A percentile compares a stretch with the other conserved stretches of the same genome.
These are phyloP conservation scores for Troides oblongomaculatus DNA, from an alignment of 2,888 invertebrate species.

Conservation along the genomic window DNA sequence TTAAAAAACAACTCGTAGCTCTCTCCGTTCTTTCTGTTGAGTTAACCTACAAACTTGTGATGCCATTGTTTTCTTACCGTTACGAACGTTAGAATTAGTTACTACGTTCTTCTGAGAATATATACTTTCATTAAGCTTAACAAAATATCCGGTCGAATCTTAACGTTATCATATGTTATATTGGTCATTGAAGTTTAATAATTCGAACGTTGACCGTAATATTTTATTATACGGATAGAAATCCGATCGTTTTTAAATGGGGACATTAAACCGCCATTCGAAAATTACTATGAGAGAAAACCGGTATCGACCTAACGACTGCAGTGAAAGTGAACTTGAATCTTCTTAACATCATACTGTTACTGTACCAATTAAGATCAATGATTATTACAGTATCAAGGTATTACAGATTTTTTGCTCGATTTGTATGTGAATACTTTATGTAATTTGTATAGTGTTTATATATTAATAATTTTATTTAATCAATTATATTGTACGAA, in stretches of 20 bases:
- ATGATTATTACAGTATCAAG: neutral
- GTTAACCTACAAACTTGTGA: slow-evolving; percentile 10
- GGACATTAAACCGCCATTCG: neutral
- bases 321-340: neutral
- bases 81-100: neutral
- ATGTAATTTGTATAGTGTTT: neutral
- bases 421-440: no score
- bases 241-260: slow-evolving; percentile 1
- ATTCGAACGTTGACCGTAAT: neutral
- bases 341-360: neutral
- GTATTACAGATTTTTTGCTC: neutral
- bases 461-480: neutral
- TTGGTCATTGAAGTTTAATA: neutral
- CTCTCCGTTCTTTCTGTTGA: neutral
- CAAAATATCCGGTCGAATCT: no score
- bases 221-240: neutral
- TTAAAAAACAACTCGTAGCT: slow-evolving; percentile 6
- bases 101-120: neutral
- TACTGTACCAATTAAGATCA: neutral
- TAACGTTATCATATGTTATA: neutral
- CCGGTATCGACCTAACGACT: neutral
- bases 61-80: slow-evolving; percentile 8
- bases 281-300: neutral
- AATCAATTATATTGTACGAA: neutral
- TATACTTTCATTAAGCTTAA: no score